Evolutionary conservation across 2,888 invertebrate species (phyloP), one percentile per base, ranked within the genome.

Genomic region (Eupithecia pulchellata): DNA sequence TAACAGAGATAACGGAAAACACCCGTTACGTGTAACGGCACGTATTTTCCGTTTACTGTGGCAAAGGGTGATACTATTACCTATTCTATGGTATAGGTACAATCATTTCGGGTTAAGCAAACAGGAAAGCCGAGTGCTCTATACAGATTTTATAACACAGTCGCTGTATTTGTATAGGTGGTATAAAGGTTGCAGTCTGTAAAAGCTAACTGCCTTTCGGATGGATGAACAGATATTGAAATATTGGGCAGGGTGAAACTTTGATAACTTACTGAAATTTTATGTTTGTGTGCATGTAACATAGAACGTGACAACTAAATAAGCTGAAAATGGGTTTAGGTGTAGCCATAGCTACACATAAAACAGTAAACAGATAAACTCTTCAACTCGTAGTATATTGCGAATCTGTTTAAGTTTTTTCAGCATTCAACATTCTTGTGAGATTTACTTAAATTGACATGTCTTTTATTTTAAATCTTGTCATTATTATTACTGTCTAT

Each of bases 1-100:
- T 60, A 61, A 36, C 61, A 34, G 34, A 20, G 34, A 61, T 61
- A 61, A 25, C 34, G 61, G 34, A 32, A 25, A 34, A 34, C 52
- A 52, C 13, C 13, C 52, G 11, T 6, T 47, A 47, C 47, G 20
- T 6, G 32, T 32, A 5, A 6, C 6, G 6, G 32, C 6, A n/a
- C n/a, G n/a, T n/a, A n/a, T n/a, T n/a, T n/a, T n/a, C n/a, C n/a
- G n/a, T n/a, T n/a, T n/a, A n/a, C n/a, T n/a, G n/a, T n/a, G 42
- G 42, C n/a, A n/a, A 42, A n/a, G 2, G 30, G 8, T 30, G 42
- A 20, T 20, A 20, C 20, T 20, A 20, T 20, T 47, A 34, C 25
- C 30, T 34, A 32, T 60, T 34, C 34, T 14, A 20, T 11, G n/a
- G n/a, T 60, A 32, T 8, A 25, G 20, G 60, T 20, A 34, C 32